Base-by-base conservation (phyloP, 2,888 invertebrate genomes). In the Apotomis capreana region DNA sequence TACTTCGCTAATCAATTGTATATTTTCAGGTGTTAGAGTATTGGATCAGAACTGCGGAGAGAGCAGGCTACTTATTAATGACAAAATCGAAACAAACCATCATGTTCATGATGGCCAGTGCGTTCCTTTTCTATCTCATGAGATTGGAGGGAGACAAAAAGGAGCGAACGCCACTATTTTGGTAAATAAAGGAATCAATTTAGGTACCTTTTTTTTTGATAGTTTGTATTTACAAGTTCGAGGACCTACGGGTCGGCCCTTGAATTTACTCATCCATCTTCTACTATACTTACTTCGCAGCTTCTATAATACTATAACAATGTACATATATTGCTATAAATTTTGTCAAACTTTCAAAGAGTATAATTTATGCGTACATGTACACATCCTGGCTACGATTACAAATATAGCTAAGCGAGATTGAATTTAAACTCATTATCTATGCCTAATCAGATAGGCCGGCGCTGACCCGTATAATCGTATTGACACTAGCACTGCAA, bases 81-180 rank as follows among this genome's bases (percentile, higher is more conserved):
- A 91, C 90, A 3, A 90, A 81, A 67, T 75, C 87, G 4, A 88
- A 85, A 57, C 89, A 90, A 75, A 91, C 91, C 0, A 61, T 93
- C 1, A 77, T 90, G 79, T 94, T 94, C 76, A 94, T 94, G 93
- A 8, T 89, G 12, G 92, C 93, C 9, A 94, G 91, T 73, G 84
- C 92, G 9, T 70, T 89, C 54, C 88, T 94, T 5, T 93, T 94
- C 83, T 94, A 93, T 74, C 83, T 93, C 5, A 92, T 94, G 92
- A 81, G 94, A 58, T 83, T 92, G 74, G 93, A 94, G 74, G 91
- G 90, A 71, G 91, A 92, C 1, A 93, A 86, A 70, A 81, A 87
- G 69, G 76, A 86, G 69, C 81, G 87, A 75, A 92, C 93, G 0
- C 86, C 90, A 3, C 76, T 93, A 51, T 85, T 93, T 73, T 94